Conservation (phyloP, 2,888 invertebrate species). For the Tridacna gigas region DNA sequence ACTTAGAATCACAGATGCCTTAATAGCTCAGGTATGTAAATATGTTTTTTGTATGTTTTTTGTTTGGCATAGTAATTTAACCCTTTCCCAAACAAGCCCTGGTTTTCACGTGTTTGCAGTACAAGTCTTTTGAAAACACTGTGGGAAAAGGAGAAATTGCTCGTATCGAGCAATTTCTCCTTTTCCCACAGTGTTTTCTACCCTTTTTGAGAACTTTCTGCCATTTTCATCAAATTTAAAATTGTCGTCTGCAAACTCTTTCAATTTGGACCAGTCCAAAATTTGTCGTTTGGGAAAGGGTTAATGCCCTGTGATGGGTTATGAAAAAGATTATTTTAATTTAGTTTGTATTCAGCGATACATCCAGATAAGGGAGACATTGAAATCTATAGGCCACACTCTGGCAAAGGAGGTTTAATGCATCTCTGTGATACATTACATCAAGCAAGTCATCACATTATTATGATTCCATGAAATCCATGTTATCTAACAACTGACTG, state of each 20-base stretch:
- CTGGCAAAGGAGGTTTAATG: too few species aligned
- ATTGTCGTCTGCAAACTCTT: background rate
- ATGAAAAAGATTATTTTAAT: too few species aligned
- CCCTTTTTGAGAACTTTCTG: background rate
- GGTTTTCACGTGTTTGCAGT: background rate
- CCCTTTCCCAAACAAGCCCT: background rate
- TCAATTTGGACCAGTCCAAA: background rate
- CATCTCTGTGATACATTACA: too few species aligned
- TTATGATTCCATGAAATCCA: too few species aligned
- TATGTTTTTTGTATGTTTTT: background rate
- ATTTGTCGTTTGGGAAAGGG: too few species aligned
- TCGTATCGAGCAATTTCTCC: background rate
- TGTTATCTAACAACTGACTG: too few species aligned
- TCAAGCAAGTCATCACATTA: too few species aligned
- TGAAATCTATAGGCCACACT: too few species aligned
- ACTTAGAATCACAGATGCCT: constrained; percentile 74
- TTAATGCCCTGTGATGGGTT: too few species aligned
- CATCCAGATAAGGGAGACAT: too few species aligned
- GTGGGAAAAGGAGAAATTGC: background rate
- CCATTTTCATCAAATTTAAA: background rate
- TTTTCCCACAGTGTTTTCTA: background rate
- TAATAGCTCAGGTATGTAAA: constrained; percentile 77
- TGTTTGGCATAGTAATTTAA: background rate
- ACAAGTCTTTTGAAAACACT: background rate
- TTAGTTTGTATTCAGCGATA: too few species aligned